Evolutionary conservation across 2,113 vertebrate species (phyloP).

Genomic region (Pteruthius melanotis): DNA sequence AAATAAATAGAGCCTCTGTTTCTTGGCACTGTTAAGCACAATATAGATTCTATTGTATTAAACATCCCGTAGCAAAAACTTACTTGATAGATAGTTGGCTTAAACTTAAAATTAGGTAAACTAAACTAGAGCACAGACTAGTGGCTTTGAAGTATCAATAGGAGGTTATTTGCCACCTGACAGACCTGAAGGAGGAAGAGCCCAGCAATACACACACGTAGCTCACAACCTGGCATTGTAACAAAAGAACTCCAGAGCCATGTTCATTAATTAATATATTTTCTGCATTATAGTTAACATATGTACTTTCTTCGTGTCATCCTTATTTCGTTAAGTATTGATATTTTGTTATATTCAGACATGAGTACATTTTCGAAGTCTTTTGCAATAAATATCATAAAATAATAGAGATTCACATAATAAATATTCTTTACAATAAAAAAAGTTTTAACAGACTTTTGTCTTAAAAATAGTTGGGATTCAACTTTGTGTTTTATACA

Average conservation of each 20-base stretch:
- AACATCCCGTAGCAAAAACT: neutral
- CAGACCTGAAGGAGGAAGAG: neutral
- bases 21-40: neutral
- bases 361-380: constrained; percentile 94
- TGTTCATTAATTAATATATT: constrained; percentile 99
- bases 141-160: constrained; percentile 18
- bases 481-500: constrained; percentile 94
- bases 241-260: constrained; percentile 74
- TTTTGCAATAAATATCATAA: constrained; percentile 99
- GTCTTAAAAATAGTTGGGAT: constrained; percentile 97
- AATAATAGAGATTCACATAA: constrained; percentile 99
- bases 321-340: constrained; percentile 97
- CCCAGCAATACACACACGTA: neutral
- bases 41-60: neutral
- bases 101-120: neutral
- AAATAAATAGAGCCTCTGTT: neutral
- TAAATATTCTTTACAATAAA: constrained; percentile 99
- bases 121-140: constrained; percentile 49
- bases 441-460: constrained; percentile 95
- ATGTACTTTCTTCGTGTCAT: constrained; percentile 89
- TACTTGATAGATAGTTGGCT: neutral
- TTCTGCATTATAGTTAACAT: constrained; percentile 99
- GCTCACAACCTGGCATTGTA: neutral
- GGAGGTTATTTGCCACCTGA: neutral
- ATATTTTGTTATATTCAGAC: constrained; percentile 99